A percentile compares a stretch with the other conserved stretches of the same genome.
These are phyloP conservation scores for Spodoptera picta DNA, from an alignment of 2,888 invertebrate genomes.

Conservation along the genomic window DNA sequence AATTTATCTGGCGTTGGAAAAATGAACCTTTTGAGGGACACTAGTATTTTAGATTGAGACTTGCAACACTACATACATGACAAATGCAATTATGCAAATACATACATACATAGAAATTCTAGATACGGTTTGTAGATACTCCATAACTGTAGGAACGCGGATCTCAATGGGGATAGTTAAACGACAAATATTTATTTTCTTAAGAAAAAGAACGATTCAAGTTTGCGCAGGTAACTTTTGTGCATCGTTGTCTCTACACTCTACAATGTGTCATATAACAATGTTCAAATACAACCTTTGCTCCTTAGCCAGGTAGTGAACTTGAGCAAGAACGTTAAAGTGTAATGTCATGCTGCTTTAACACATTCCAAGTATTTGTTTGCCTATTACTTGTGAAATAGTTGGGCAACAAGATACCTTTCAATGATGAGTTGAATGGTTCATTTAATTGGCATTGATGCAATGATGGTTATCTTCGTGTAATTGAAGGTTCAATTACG, in stretches of 20 bases:
- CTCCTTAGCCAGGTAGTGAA: slow-evolving; percentile 15
- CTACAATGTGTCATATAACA: slow-evolving; percentile 5
- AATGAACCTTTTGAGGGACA: too few species aligned
- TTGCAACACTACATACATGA: too few species aligned
- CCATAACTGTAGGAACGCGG: too few species aligned
- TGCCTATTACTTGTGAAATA: slow-evolving; percentile 28
- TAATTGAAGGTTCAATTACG: slow-evolving; percentile 9
- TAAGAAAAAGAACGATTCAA: slow-evolving; percentile 1
- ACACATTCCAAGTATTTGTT: slow-evolving; percentile 17
- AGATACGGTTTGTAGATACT: too few species aligned
- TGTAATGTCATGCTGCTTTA: slow-evolving; percentile 14
- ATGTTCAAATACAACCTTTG: slow-evolving; percentile 31
- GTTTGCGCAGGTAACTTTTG: not conserved
- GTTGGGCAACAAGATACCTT: slow-evolving; percentile 24
- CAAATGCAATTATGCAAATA: too few species aligned
- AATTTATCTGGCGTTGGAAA: too few species aligned
- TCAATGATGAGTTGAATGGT: slow-evolving; percentile 16
- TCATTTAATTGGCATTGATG: slow-evolving; percentile 27
- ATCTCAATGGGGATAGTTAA: too few species aligned
- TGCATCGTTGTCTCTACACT: not conserved
- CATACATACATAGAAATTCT: too few species aligned
- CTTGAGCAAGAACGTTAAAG: slow-evolving; percentile 34
- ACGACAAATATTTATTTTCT: too few species aligned
- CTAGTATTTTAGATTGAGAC: too few species aligned
- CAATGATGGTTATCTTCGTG: slow-evolving; percentile 8